A percentile compares a stretch with the other conserved stretches of the same genome.
Conservation (phyloP, 2,888 invertebrate species). For the Netelia fuscicornis region DNA sequence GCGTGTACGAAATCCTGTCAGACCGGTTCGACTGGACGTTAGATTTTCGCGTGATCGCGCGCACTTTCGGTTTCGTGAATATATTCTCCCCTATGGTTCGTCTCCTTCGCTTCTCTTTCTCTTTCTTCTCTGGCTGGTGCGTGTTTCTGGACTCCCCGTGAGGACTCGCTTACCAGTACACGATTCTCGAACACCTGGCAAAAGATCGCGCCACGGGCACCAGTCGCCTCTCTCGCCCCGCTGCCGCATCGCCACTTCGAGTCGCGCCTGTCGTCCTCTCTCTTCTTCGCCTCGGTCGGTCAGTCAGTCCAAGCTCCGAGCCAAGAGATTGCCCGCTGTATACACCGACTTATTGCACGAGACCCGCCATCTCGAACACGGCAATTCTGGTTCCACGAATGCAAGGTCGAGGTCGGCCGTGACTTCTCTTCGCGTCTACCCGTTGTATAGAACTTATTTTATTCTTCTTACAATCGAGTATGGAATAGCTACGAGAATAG, state of each 20-base stretch:
- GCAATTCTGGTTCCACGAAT: slow-evolving; percentile 61
- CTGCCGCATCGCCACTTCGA: neutral
- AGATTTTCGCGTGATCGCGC: slow-evolving; percentile 85
- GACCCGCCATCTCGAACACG: slow-evolving; percentile 17
- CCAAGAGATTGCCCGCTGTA: slow-evolving; percentile 31
- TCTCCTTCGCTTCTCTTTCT: slow-evolving; percentile 6
- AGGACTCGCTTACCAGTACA: slow-evolving; percentile 29
- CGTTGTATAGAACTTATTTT: neutral
- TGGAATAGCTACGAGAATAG: too few species aligned
- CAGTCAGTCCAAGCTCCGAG: slow-evolving; percentile 40
- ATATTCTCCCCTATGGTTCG: slow-evolving; percentile 64
- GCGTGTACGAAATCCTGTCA: slow-evolving; percentile 82
- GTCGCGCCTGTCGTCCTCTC: neutral
- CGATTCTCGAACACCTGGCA: slow-evolving; percentile 60
- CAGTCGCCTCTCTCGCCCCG: neutral
- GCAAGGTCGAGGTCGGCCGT: slow-evolving; percentile 66
- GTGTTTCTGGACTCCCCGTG: slow-evolving; percentile 79
- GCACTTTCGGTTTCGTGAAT: slow-evolving; percentile 85
- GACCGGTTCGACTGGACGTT: slow-evolving; percentile 85
- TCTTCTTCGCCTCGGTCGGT: slow-evolving; percentile 39
- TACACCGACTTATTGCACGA: slow-evolving; percentile 41
- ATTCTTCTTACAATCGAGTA: neutral
- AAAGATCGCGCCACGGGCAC: slow-evolving; percentile 44
- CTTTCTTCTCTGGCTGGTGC: slow-evolving; percentile 37
- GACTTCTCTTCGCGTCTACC: slow-evolving; percentile 25